Evolutionary conservation across 2,797 vertebrate genomes (phyloP), one percentile per base, ranked within the genome.

Genomic region (Thaleichthys pacificus): DNA sequence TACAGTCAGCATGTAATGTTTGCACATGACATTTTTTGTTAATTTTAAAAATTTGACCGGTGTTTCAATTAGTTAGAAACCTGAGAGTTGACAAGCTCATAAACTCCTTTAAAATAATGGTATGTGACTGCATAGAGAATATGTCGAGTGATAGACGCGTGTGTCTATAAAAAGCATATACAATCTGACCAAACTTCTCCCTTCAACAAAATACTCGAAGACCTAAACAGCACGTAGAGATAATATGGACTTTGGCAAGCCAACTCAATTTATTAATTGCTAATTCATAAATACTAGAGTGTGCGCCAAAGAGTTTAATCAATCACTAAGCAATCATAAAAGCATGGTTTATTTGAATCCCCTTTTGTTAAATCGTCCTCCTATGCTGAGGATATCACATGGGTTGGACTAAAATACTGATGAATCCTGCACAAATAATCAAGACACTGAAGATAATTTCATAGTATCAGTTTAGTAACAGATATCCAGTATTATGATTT

Each of bases 71-170:
- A 32, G 68, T 22, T 57, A 42, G 19, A 51, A 56, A 56, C 63
- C 65, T 69, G 75, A 47, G 38, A 47, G 60, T 65, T 69, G 75
- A 51, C 47, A 28, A 61, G 71, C 66, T 70, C 65, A 38, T 32
- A 81, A 83, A 87, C 81, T 74, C 51, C 71, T 71, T 64, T 61
- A 66, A 67, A 79, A 74, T 69, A 61, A 75, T 80, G 86, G 82
- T 80, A 85, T 82, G 79, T 73, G 84, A 86, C 89, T 90, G 90
- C 90, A 91, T 89, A 91, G 86, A 91, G 83, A 87, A 79, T 75
- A 85, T 78, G 73, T 66, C 78, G 86, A 81, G 75, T 64, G 74
- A 83, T 51, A 80, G 78, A 86, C 71, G 75, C 76, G 19, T 76
- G 78, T 76, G 68, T 82, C 78, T 74, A 63, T 70, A 71, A 79